Evolutionary conservation across 1,140 invertebrate species (phyloP), one percentile per base, ranked within the genome.

Genomic region (Cyrtorhinus lividipennis): DNA sequence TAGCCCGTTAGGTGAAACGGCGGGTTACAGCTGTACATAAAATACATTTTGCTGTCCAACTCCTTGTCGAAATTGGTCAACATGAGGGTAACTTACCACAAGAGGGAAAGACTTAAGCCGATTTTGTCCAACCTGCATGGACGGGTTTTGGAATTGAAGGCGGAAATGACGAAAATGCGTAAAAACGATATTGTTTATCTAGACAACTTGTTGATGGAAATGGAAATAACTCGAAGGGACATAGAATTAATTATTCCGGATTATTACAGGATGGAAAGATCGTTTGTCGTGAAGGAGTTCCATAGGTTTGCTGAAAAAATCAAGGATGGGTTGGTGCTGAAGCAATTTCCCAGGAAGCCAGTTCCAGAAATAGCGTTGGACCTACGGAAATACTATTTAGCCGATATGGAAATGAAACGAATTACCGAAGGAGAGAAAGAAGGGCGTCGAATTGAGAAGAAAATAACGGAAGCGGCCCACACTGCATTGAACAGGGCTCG

Each of bases 11-110:
- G n/a, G n/a, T n/a, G n/a, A n/a, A n/a, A n/a, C n/a, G n/a, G n/a
- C n/a, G n/a, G n/a, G n/a, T n/a, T n/a, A n/a, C n/a, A n/a, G 5
- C 48, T 53, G 8, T 53, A 15, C 20, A 15, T 53, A 15, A 53
- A 53, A 53, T 53, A 53, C 48, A 53, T 53, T 53, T 53, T 53
- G 48, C 18, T 53, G 48, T 13, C 48, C 20, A 53, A 53, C 20
- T 53, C 48, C 5, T 53, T 53, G 5, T 5, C 18, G 12, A 53
- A 53, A 53, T 20, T 53, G 8, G 20, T 53, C 10, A 53, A 53
- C 48, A 53, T 53, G 48, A 53, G 10, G 3, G 48, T 53, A 20
- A 53, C 48, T 8, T 53, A 53, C 20, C 48, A 53, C 48, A 53
- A 53, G 20, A 53, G 48, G 20, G 48, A 53, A 53, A 53, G 48